A percentile compares a stretch with the other conserved stretches of the same genome.
Evolutionary conservation across 2,113 vertebrate genomes (phyloP).

Genomic region (Phyllopteryx taeniolatus): DNA sequence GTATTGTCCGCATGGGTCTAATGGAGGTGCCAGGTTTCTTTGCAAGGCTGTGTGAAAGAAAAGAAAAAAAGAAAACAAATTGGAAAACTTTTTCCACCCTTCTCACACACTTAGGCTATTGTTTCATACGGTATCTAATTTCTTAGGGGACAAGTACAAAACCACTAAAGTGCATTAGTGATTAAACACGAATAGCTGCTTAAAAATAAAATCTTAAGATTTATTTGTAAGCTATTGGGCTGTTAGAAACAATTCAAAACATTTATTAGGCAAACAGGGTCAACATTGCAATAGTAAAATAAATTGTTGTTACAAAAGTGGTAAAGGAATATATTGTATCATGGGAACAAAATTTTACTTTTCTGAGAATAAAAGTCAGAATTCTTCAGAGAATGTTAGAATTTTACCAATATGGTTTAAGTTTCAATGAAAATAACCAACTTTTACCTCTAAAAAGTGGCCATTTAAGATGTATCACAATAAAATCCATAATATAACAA

Average conservation of each 20-base stretch:
- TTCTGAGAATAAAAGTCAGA: too few relatives aligned
- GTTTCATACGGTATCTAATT: slow-evolving; percentile 18
- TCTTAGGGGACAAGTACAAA: neutral
- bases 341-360: too few relatives aligned
- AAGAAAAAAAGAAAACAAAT: neutral
- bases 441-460: too few relatives aligned
- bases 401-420: too few relatives aligned
- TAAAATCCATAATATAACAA: too few relatives aligned
- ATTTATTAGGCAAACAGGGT: neutral
- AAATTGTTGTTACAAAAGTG: neutral
- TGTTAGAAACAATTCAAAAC: too few relatives aligned
- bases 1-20: slow-evolving; percentile 3
- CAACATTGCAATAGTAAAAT: neutral
- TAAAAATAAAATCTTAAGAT: neutral
- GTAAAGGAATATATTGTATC: too few relatives aligned
- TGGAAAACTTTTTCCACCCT: slow-evolving; percentile 1
- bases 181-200: slow-evolving; percentile 19
- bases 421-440: too few relatives aligned
- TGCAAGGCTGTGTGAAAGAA: neutral
- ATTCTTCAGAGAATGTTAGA: too few relatives aligned
- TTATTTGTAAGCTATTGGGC: too few relatives aligned
- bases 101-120: neutral
- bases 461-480: too few relatives aligned
- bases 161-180: slow-evolving; percentile 19
- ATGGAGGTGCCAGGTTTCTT: slow-evolving; percentile 5